phyloP scores from a whole-genome alignment of 2,113 vertebrate genomes.

The Pelobates fuscus region DNA sequence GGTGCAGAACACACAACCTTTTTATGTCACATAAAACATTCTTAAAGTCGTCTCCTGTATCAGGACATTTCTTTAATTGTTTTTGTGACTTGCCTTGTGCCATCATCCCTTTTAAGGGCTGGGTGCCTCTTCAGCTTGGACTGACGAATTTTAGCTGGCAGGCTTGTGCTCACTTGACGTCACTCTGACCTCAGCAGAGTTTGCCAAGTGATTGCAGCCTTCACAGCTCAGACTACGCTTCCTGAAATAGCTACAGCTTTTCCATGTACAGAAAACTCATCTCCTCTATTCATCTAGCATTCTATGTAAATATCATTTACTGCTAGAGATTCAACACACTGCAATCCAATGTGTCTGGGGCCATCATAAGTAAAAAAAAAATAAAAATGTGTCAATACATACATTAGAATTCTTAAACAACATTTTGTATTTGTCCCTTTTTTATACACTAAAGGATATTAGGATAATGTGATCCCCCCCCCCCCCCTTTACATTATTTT shows the following conservation, averaged over 20 bases:
- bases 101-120: constrained; percentile 54
- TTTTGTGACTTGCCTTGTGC: constrained; percentile 10
- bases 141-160: constrained; percentile 52
- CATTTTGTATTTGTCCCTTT: too few species aligned
- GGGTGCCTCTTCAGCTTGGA: constrained; percentile 52
- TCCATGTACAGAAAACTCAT: constrained; percentile 51
- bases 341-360: neutral
- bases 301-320: constrained; percentile 56
- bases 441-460: too few species aligned
- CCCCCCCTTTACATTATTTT: too few species aligned
- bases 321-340: neutral
- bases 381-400: neutral
- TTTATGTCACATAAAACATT: neutral
- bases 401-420: too few species aligned
- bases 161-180: constrained; percentile 55
- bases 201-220: constrained; percentile 54
- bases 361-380: neutral
- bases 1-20: too few species aligned
- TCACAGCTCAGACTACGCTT: constrained; percentile 44
- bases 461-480: too few species aligned
- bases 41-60: constrained; percentile 2
- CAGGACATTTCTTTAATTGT: constrained; percentile 29
- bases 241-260: constrained; percentile 60
- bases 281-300: constrained; percentile 50
- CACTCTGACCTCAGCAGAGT: constrained; percentile 60